These are phyloP conservation scores for Neomonachus schauinslandi DNA, from an alignment of 2,113 vertebrate genomes.

Conservation along the genomic window DNA sequence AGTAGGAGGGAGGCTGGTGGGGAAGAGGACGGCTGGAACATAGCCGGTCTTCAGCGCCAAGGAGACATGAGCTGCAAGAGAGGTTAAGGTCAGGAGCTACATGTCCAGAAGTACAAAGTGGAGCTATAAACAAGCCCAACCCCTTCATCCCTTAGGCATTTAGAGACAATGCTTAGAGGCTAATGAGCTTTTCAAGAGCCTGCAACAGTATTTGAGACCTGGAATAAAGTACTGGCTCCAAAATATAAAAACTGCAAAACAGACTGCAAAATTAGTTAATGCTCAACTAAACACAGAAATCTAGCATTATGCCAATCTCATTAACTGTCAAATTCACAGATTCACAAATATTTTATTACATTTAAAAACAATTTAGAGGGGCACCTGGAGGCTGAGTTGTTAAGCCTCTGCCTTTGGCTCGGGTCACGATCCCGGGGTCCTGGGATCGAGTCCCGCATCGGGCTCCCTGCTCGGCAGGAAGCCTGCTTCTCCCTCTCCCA, in stretches of 20 bases:
- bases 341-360: conserved; percentile 1
- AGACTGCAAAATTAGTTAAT: not conserved
- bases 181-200: not conserved
- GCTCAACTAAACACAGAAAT: conserved; percentile 42
- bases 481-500: no score
- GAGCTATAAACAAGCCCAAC: not conserved
- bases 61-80: not conserved
- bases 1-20: not conserved
- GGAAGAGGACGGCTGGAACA: not conserved
- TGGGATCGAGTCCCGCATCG: no score
- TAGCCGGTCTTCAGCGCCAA: not conserved
- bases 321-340: not conserved
- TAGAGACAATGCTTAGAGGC: not conserved
- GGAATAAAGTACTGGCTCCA: not conserved
- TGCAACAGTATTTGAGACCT: not conserved
- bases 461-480: no score
- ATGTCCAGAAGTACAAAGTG: not conserved
- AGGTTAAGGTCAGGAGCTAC: not conserved
- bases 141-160: not conserved
- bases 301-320: not conserved
- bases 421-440: no score
- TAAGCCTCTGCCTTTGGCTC: no score
- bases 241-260: not conserved
- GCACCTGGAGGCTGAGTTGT: no score
- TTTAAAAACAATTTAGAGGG: conserved; percentile 7